These are phyloP conservation scores for Trissolcus japonicus DNA, from an alignment of 2,888 invertebrate species.

Conservation along the genomic window DNA sequence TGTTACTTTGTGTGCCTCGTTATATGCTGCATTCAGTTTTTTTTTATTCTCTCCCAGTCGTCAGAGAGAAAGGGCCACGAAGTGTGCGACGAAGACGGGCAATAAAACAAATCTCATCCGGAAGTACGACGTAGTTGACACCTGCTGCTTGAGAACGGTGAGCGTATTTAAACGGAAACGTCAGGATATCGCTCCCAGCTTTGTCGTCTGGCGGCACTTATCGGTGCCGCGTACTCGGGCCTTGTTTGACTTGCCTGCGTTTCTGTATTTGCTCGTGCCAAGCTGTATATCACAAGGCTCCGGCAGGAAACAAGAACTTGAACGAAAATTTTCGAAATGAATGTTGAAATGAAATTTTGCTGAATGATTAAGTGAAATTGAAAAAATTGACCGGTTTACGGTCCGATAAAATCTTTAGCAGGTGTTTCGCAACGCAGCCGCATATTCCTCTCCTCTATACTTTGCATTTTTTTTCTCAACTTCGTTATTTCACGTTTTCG, in stretches of 20 bases:
- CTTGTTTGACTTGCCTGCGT: slow-evolving; percentile 32
- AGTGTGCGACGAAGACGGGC: slow-evolving; percentile 23
- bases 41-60: slow-evolving; percentile 10
- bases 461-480: slow-evolving; percentile 1
- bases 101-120: slow-evolving; percentile 60
- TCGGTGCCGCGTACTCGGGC: slow-evolving; percentile 32
- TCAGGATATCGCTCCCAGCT: slow-evolving; percentile 71
- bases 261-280: not conserved
- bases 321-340: too few species aligned
- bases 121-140: slow-evolving; percentile 68
- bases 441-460: not conserved
- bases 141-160: slow-evolving; percentile 66
- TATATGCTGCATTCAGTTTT: slow-evolving; percentile 39
- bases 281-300: too few species aligned
- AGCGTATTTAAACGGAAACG: slow-evolving; percentile 73
- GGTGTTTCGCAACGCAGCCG: too few species aligned
- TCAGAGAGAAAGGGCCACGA: slow-evolving; percentile 15
- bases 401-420: too few species aligned
- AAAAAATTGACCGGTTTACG: too few species aligned
- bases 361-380: too few species aligned
- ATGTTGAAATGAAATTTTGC: too few species aligned
- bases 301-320: too few species aligned
- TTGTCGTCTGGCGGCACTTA: slow-evolving; percentile 65
- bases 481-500: not conserved
- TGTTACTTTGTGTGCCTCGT: slow-evolving; percentile 49